Conservation (phyloP, 2,797 vertebrate genomes). For the Myoxocephalus aenaeus region DNA sequence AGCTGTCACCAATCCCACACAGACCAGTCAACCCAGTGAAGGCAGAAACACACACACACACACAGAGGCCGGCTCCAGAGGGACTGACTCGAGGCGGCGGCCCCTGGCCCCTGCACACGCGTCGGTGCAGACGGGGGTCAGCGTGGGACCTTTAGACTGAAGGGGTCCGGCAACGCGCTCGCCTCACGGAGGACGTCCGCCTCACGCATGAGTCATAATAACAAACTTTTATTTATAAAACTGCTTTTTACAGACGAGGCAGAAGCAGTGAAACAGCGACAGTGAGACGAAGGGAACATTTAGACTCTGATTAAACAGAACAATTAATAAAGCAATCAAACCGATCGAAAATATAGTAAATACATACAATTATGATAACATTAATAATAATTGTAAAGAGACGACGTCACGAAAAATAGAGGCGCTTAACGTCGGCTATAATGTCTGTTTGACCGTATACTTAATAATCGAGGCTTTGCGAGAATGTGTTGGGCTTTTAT, state of each 20-base stretch:
- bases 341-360: too few relatives aligned
- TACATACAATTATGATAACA: too few relatives aligned
- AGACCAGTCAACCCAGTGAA: background rate
- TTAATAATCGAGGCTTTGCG: too few relatives aligned
- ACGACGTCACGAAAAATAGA: too few relatives aligned
- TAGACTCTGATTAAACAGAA: too few relatives aligned
- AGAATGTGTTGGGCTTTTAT: background rate
- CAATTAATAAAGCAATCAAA: too few relatives aligned
- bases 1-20: slow-evolving; percentile 46
- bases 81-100: slow-evolving; percentile 63
- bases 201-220: too few relatives aligned
- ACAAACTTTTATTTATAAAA: background rate
- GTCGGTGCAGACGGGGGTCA: slow-evolving; percentile 63
- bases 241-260: background rate
- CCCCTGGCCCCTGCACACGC: slow-evolving; percentile 76
- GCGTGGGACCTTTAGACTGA: slow-evolving; percentile 49
- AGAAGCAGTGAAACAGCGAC: too few relatives aligned
- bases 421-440: too few relatives aligned
- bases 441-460: too few relatives aligned
- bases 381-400: too few relatives aligned
- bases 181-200: background rate
- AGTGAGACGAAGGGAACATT: too few relatives aligned
- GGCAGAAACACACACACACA: slow-evolving; percentile 16
- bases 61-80: slow-evolving; percentile 49
- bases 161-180: slow-evolving; percentile 39